Evolutionary conservation across 2,888 invertebrate genomes (phyloP).

Genomic region (Anorthoa munda): DNA sequence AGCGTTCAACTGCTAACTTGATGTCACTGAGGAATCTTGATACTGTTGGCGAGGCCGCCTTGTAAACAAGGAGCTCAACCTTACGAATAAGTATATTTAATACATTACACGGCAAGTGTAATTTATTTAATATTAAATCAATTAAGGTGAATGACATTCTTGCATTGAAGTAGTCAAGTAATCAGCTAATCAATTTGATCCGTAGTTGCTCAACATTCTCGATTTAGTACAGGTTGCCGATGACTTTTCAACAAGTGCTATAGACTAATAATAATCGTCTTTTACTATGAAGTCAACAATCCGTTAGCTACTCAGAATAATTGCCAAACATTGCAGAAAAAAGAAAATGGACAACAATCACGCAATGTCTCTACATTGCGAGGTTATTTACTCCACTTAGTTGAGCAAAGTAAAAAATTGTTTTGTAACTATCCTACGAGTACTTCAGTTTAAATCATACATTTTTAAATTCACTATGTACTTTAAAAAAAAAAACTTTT

Average conservation of each 20-base stretch:
- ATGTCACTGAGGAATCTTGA: slow-evolving; percentile 58
- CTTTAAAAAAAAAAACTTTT: background rate
- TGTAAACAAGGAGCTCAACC: slow-evolving; percentile 42
- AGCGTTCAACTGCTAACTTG: slow-evolving; percentile 50
- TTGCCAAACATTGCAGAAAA: slow-evolving; percentile 39
- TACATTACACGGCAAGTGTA: slow-evolving; percentile 11
- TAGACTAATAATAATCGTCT: slow-evolving; percentile 7
- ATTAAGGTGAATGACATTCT: slow-evolving; percentile 30
- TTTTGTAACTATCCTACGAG: slow-evolving; percentile 30
- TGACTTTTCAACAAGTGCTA: slow-evolving; percentile 16
- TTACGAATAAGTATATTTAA: slow-evolving; percentile 34
- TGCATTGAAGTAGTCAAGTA: slow-evolving; percentile 11
- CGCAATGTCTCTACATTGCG: slow-evolving; percentile 40
- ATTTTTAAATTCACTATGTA: background rate
- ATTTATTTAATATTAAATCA: slow-evolving; percentile 25
- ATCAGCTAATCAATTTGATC: slow-evolving; percentile 24
- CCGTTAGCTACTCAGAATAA: slow-evolving; percentile 20
- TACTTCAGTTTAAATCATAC: background rate
- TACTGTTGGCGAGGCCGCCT: slow-evolving; percentile 33
- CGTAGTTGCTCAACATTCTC: slow-evolving; percentile 39
- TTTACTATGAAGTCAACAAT: slow-evolving; percentile 9
- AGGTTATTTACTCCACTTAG: slow-evolving; percentile 39
- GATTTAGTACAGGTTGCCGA: slow-evolving; percentile 6
- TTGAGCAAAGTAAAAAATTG: slow-evolving; percentile 24
- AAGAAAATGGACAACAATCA: slow-evolving; percentile 34